Base-by-base conservation (phyloP, 2,888 invertebrate genomes). In the Clusia tigrina region DNA sequence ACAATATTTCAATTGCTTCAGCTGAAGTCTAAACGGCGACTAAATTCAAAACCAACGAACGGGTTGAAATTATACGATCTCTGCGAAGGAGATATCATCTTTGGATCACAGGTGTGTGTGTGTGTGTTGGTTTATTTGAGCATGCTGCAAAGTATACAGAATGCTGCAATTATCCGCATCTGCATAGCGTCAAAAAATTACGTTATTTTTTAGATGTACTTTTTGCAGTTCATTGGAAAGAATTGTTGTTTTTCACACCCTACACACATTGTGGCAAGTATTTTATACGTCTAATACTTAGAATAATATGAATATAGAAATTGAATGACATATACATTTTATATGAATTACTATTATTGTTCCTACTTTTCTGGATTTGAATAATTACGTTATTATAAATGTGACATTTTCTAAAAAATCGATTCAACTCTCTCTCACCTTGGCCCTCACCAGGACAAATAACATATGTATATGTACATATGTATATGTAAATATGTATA, bases 11-110 rank as follows among this genome's bases (percentile, higher is more conserved):
- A 74, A 74, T 74, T 69, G 78, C 70, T 72, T 74, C 72, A 66
- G 77, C 69, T 74, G 79, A 77, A 73, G 71, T 76, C 76, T 74
- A 74, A 78, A 72, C 77, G 72, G 64, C 74, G 71, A 81, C 81
- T 81, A 75, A 81, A 75, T 69, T 69, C 68, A 68, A 75, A 74
- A 70, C 70, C 70, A 60, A 65, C 71, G 74, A 74, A 71, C 74
- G 71, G 70, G 74, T 73, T 71, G 69, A 78, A 80, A 79, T 78
- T 79, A 79, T 80, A 79, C 48, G 20, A 48, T 20, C 22, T 48
- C 20, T 20, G 48, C 42, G 42, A 10, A 42, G 42, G 42, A 42
- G 42, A 42, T 42, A 42, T 12, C 6, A 20, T 20, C 48, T 18
- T 22, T n/a, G n/a, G n/a, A n/a, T n/a, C n/a, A n/a, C 22, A 3